A percentile compares a stretch with the other conserved stretches of the same genome.
These are phyloP conservation scores for Brachionus manjavacas DNA, from an alignment of 1,140 invertebrate species.

Conservation along the genomic window DNA sequence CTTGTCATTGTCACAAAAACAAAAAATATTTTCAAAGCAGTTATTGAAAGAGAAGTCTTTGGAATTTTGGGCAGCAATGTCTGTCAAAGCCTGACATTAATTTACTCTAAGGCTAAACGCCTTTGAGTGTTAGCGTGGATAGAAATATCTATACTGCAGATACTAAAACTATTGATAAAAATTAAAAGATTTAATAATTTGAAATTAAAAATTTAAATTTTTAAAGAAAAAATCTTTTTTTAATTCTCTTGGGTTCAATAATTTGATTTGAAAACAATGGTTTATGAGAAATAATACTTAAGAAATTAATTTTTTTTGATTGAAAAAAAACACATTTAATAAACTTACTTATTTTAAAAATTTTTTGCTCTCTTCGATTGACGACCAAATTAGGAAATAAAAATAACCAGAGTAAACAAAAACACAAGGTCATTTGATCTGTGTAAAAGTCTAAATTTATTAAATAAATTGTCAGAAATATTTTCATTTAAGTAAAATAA, in stretches of 20 bases:
- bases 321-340: background rate
- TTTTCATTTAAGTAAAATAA: background rate
- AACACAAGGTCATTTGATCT: background rate
- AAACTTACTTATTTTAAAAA: constrained; percentile 8
- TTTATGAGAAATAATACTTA: background rate
- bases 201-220: no score
- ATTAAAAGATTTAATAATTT: no score
- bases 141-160: background rate
- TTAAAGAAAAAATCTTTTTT: no score
- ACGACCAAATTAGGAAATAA: background rate
- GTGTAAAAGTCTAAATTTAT: background rate
- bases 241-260: no score
- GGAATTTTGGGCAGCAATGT: background rate
- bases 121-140: background rate
- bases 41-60: background rate
- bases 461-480: background rate
- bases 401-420: background rate
- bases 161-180: no score
- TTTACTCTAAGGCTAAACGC: background rate
- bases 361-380: background rate
- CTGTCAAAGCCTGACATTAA: background rate
- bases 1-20: background rate
- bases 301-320: background rate
- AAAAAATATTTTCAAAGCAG: background rate
- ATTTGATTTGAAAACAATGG: no score